These are phyloP conservation scores for Agelastica alni DNA, from an alignment of 2,888 invertebrate species.

Conservation along the genomic window DNA sequence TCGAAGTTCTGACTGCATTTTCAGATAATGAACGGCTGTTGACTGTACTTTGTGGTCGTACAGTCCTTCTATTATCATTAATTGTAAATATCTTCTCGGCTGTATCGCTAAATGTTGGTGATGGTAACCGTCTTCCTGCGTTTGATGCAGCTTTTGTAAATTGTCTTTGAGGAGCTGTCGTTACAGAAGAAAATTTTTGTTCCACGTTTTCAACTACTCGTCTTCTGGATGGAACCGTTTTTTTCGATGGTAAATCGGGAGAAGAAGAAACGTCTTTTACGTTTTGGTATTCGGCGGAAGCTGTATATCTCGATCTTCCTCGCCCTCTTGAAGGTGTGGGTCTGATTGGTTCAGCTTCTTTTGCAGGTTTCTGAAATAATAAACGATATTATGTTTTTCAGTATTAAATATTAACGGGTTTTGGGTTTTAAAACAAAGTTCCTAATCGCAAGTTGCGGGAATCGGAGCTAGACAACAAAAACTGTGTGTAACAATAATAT, in stretches of 20 bases:
- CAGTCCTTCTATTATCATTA: conserved; percentile 6
- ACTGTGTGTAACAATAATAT: no score
- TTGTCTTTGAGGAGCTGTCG: background rate
- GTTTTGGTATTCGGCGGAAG: conserved; percentile 46
- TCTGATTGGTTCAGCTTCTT: conserved; percentile 39
- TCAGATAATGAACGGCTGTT: no score
- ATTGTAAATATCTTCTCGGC: conserved; percentile 12
- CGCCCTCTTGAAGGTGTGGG: conserved; percentile 43
- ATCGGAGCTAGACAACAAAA: no score
- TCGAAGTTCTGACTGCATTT: conserved; percentile 14
- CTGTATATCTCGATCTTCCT: conserved; percentile 51
- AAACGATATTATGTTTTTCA: no score
- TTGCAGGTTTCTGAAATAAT: conserved; percentile 38
- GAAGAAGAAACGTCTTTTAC: conserved; percentile 26
- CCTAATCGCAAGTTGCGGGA: no score
- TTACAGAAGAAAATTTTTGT: conserved; percentile 29
- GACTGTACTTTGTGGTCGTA: conserved; percentile 12
- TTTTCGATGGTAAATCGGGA: conserved; percentile 29
- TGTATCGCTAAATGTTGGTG: conserved; percentile 10
- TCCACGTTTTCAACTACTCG: conserved; percentile 36
- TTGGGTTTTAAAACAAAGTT: no score
- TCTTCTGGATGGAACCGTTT: conserved; percentile 38
- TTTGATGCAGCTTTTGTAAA: background rate
- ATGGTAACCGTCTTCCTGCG: background rate
- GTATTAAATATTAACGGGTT: no score